A percentile compares a stretch with the other conserved stretches of the same genome.
phyloP scores from a whole-genome alignment of 2,888 invertebrate genomes.

The Ditula angustiorana region DNA sequence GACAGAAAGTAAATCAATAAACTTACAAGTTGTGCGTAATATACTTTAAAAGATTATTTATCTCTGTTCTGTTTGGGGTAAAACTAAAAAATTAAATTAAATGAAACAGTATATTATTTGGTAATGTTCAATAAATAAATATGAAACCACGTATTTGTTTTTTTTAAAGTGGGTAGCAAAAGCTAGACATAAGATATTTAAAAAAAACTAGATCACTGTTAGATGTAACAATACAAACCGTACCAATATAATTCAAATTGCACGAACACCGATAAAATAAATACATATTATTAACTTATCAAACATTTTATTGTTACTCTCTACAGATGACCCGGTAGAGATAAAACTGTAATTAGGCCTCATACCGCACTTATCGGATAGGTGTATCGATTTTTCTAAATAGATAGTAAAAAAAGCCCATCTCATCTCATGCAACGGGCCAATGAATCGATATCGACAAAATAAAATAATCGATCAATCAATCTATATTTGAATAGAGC shows the following conservation, averaged over 20 bases:
- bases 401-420: conserved; percentile 73
- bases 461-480: conserved; percentile 81
- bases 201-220: neutral
- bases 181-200: too few relatives aligned
- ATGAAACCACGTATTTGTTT: too few relatives aligned
- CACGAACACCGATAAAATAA: conserved; percentile 54
- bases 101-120: too few relatives aligned
- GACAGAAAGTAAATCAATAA: conserved; percentile 9
- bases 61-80: too few relatives aligned
- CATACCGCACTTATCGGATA: conserved; percentile 77
- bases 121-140: too few relatives aligned
- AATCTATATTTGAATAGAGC: conserved; percentile 76
- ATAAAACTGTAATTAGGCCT: conserved; percentile 82
- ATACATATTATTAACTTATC: conserved; percentile 78
- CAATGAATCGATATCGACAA: conserved; percentile 75
- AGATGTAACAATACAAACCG: conserved; percentile 4
- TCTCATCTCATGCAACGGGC: conserved; percentile 69
- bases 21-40: neutral
- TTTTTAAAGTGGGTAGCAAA: too few relatives aligned
- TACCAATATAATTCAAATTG: conserved; percentile 53
- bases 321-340: conserved; percentile 70
- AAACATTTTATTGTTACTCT: conserved; percentile 74
- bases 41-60: neutral
- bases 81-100: neutral
- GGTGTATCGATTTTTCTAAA: conserved; percentile 80